phyloP scores from a whole-genome alignment of 2,888 invertebrate species.

The Athrips mouffetella region DNA sequence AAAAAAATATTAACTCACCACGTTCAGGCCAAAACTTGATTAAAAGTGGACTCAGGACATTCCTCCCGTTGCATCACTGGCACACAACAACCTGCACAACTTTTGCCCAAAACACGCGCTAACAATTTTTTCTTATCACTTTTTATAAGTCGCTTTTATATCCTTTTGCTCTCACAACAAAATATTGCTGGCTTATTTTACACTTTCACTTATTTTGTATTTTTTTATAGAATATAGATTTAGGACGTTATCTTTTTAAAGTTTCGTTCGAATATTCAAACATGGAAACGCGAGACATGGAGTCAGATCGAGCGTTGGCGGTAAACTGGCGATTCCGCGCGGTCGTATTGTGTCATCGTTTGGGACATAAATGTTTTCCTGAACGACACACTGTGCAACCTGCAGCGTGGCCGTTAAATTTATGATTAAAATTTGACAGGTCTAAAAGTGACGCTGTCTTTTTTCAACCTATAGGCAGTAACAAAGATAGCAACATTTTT shows the following conservation, averaged over 20 bases:
- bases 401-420: no score
- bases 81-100: conserved; percentile 36
- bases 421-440: no score
- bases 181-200: not conserved
- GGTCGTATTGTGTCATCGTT: conserved; percentile 50
- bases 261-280: conserved; percentile 30
- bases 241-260: conserved; percentile 20
- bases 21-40: conserved; percentile 56
- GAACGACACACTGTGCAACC: conserved; percentile 31
- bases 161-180: not conserved
- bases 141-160: conserved; percentile 35
- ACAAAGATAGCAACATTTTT: no score
- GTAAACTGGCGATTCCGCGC: conserved; percentile 46
- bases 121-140: conserved; percentile 54
- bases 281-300: conserved; percentile 40
- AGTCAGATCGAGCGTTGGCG: conserved; percentile 49
- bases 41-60: conserved; percentile 41
- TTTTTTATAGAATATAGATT: not conserved
- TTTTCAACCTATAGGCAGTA: no score
- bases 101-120: conserved; percentile 38
- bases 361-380: conserved; percentile 41
- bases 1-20: conserved; percentile 55
- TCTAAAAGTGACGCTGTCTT: no score
- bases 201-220: conserved; percentile 13
- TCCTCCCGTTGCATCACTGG: conserved; percentile 52